Conservation (phyloP, 37 sponge, comb jelly and placozoan genomes). For the Oopsacas minuta region DNA sequence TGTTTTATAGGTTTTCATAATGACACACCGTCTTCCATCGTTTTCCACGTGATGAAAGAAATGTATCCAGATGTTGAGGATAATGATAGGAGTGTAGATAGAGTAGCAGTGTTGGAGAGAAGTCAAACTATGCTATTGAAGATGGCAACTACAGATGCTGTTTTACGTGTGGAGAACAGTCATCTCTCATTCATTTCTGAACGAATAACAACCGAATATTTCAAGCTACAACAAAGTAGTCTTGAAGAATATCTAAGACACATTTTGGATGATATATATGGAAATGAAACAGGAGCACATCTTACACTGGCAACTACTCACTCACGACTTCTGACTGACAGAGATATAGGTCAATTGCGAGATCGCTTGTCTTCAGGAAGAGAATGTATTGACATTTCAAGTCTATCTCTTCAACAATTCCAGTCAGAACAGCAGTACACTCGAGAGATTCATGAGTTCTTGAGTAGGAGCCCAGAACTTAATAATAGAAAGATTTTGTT, state of each 20-base stretch:
- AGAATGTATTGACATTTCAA: not conserved
- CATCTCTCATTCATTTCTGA: not conserved
- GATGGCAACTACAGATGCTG: conserved; percentile 8
- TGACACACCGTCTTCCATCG: conserved; percentile 71
- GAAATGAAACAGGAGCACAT: not conserved
- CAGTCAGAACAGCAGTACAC: conserved; percentile 2
- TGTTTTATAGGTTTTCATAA: conserved; percentile 78
- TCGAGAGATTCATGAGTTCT: not conserved
- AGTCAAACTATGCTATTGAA: not conserved
- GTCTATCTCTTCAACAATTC: not conserved
- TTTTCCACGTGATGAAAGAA: conserved; percentile 51
- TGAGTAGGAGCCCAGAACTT: not conserved
- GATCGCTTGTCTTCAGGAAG: not conserved
- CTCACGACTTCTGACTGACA: not conserved
- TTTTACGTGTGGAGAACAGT: not conserved
- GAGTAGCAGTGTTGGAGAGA: not conserved
- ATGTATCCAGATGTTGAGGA: not conserved
- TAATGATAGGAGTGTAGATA: not conserved
- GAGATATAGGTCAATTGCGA: not conserved
- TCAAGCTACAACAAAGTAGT: not conserved
- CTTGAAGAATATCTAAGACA: conserved; percentile 1
- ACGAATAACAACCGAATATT: not conserved
- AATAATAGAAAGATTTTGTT: not conserved
- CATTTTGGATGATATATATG: not conserved
- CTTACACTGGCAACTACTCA: not conserved